These are phyloP conservation scores for Hyposoter didymator DNA, from an alignment of 2,888 invertebrate genomes.

Conservation along the genomic window DNA sequence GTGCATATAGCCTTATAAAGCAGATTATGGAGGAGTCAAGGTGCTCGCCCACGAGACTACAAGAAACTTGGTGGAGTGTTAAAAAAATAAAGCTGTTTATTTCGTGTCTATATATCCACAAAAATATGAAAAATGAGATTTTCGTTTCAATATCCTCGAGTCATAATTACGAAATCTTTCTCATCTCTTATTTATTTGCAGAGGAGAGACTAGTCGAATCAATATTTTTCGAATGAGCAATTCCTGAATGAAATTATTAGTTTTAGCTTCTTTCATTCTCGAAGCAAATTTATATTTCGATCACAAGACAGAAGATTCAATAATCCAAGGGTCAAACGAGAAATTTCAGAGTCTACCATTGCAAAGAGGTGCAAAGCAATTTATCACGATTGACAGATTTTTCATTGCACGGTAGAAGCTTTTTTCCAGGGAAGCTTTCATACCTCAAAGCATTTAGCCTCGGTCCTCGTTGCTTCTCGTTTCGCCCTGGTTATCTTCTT, in stretches of 20 bases:
- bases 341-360: neutral
- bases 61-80: neutral
- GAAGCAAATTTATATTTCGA: neutral
- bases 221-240: neutral
- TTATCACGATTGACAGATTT: conserved; percentile 3
- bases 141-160: neutral
- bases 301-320: neutral
- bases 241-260: neutral
- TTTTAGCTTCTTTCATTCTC: neutral
- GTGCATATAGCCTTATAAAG: neutral
- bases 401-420: neutral
- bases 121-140: conserved; percentile 2
- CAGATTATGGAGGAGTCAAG: neutral
- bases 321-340: neutral
- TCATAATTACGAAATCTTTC: neutral
- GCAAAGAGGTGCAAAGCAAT: neutral
- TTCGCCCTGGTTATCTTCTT: neutral
- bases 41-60: neutral
- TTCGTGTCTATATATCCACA: neutral
- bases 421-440: neutral
- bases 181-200: neutral
- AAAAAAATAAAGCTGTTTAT: conserved; percentile 9
- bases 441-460: neutral
- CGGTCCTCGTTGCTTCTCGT: neutral
- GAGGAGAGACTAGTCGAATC: neutral